Evolutionary conservation across 2,888 invertebrate species (phyloP).

Genomic region (Cinara cedri): DNA sequence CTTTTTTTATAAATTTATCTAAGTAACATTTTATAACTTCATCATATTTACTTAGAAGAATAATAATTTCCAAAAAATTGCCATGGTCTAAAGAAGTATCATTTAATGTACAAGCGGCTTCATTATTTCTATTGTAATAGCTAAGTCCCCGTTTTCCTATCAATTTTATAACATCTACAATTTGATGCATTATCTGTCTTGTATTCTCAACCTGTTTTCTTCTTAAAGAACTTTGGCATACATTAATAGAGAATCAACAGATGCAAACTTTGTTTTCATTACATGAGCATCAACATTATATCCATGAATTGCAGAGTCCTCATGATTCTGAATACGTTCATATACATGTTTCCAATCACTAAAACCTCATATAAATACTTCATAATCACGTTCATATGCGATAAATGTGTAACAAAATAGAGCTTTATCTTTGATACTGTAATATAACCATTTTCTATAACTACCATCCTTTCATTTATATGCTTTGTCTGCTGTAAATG

Average conservation of each 20-base stretch:
- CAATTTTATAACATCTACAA: conserved; percentile 1
- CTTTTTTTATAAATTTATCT: background rate
- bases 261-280: conserved; percentile 14
- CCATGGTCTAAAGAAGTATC: conserved; percentile 8
- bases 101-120: conserved; percentile 19
- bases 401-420: no score
- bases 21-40: background rate
- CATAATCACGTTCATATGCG: conserved; percentile 4
- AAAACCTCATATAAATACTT: conserved; percentile 19
- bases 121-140: background rate
- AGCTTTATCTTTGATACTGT: no score
- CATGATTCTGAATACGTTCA: conserved; percentile 3
- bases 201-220: conserved; percentile 7
- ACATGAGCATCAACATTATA: conserved; percentile 11
- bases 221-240: conserved; percentile 2
- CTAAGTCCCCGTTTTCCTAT: conserved; percentile 15
- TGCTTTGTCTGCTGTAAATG: background rate
- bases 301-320: background rate
- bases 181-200: conserved; percentile 6
- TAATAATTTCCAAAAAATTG: background rate
- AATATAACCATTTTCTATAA: conserved; percentile 12
- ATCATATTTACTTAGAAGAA: conserved; percentile 2
- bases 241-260: conserved; percentile 10
- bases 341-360: conserved; percentile 25
- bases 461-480: conserved; percentile 9